A percentile compares a stretch with the other conserved stretches of the same genome.
Evolutionary conservation across 2,113 vertebrate genomes (phyloP).

Genomic region (Phaethornis superciliosus): DNA sequence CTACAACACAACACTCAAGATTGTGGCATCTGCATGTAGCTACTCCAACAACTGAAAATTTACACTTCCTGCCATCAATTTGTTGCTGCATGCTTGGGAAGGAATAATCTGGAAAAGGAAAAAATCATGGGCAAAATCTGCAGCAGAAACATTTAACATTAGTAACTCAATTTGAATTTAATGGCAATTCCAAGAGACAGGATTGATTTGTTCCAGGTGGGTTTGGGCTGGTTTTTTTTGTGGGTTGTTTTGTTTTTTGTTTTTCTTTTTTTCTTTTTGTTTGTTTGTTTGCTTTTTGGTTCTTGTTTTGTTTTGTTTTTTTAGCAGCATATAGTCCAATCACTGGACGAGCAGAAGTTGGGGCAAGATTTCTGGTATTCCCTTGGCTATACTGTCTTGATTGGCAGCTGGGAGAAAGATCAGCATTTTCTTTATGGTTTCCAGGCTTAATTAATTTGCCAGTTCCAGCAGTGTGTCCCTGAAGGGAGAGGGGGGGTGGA

Average conservation of each 20-base stretch:
- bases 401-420: not conserved
- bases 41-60: not conserved
- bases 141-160: not conserved
- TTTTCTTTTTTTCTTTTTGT: not conserved
- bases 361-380: not conserved
- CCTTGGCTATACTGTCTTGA: not conserved
- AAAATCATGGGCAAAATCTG: not conserved
- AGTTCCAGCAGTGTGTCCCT: not conserved
- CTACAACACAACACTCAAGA: not conserved
- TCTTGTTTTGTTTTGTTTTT: not conserved
- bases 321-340: not conserved
- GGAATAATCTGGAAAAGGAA: not conserved
- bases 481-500: not conserved
- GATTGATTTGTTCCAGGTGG: not conserved
- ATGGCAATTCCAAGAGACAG: not conserved
- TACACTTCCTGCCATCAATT: not conserved
- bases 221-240: not conserved
- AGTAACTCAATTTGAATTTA: not conserved
- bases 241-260: not conserved
- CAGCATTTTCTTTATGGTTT: not conserved
- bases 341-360: not conserved
- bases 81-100: not conserved
- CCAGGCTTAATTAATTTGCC: not conserved
- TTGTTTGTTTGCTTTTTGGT: not conserved
- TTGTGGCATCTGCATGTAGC: not conserved